Percentiles rank a stretch among this genome's conserved stretches.
phyloP scores from a whole-genome alignment of 2,113 vertebrate genomes.

The Mustela nigripes region DNA sequence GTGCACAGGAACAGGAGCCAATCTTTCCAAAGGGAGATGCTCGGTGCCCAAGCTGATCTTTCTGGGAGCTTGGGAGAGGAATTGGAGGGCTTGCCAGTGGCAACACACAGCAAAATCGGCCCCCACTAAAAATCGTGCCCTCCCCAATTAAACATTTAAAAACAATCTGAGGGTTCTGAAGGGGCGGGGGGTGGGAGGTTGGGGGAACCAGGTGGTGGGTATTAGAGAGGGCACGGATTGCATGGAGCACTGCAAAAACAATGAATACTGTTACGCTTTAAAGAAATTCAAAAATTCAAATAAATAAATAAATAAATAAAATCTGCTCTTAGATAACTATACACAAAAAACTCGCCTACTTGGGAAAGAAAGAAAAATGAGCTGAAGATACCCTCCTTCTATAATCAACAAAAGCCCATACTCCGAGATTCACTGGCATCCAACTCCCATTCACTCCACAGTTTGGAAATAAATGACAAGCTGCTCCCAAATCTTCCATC shows the following conservation, averaged over 20 bases:
- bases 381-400: not conserved
- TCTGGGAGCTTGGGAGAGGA: not conserved
- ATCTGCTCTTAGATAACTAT: not conserved
- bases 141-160: not conserved
- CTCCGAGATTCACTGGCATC: not conserved
- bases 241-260: no score
- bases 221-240: no score
- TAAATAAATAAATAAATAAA: not conserved
- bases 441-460: not conserved
- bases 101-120: not conserved
- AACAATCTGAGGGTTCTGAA: no score
- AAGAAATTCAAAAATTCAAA: no score
- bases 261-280: no score
- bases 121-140: not conserved
- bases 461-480: not conserved
- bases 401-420: not conserved
- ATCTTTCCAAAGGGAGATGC: not conserved
- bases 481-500: not conserved
- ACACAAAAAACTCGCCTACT: not conserved
- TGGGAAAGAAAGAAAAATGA: not conserved
- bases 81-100: not conserved
- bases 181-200: no score
- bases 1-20: not conserved
- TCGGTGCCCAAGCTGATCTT: not conserved
- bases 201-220: no score